phyloP scores from a whole-genome alignment of 1,140 invertebrate species.

The Asbolus verrucosus region DNA sequence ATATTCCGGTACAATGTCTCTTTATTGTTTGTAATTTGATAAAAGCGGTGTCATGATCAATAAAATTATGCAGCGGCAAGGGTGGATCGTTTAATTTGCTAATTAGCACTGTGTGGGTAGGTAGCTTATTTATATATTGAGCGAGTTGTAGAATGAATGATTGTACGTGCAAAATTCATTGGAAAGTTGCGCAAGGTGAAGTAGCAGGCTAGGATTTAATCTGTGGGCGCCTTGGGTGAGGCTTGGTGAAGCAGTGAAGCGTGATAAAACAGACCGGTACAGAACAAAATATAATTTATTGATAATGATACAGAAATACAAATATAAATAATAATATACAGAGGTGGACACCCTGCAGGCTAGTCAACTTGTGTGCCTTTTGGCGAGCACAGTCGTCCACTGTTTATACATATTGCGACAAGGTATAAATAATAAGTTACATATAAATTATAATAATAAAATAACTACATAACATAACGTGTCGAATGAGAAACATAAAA shows the following conservation, averaged over 20 bases:
- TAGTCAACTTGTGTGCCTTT: slow-evolving; percentile 53
- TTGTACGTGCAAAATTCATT: background rate
- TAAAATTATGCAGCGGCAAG: too few species aligned
- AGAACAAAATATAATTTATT: slow-evolving; percentile 66
- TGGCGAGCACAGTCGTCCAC: slow-evolving; percentile 59
- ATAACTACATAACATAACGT: slow-evolving; percentile 66
- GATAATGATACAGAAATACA: slow-evolving; percentile 63
- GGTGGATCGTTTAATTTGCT: too few species aligned
- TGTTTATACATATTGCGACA: slow-evolving; percentile 55
- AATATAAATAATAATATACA: slow-evolving; percentile 64
- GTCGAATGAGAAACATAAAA: slow-evolving; percentile 64
- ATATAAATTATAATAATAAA: slow-evolving; percentile 67
- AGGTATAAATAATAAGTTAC: slow-evolving; percentile 66
- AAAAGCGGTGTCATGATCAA: too few species aligned
- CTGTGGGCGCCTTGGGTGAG: slow-evolving; percentile 35
- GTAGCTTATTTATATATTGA: too few species aligned
- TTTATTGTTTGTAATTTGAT: too few species aligned
- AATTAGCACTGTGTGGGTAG: too few species aligned
- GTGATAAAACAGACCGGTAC: slow-evolving; percentile 41
- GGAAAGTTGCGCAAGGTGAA: slow-evolving; percentile 26
- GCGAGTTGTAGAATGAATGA: background rate
- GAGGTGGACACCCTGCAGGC: slow-evolving; percentile 56
- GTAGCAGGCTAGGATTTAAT: slow-evolving; percentile 23
- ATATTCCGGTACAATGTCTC: too few species aligned
- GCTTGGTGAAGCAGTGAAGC: slow-evolving; percentile 30